Evolutionary conservation across 2,797 vertebrate species (phyloP).

Genomic region (Tokudaia muenninki): DNA sequence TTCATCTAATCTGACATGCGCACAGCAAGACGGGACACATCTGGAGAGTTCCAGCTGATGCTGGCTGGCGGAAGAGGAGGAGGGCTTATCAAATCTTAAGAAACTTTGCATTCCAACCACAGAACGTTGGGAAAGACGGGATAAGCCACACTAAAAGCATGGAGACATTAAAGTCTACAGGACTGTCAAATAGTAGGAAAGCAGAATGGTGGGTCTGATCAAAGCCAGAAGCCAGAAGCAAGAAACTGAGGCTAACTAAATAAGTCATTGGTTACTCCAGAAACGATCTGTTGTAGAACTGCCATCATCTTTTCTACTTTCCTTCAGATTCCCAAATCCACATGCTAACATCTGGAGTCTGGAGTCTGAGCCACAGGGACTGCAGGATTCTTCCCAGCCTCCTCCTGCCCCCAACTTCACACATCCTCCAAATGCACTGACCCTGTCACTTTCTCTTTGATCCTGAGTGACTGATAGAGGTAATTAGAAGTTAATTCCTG

Average conservation of each 20-base stretch:
- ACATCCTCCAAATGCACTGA: too few relatives aligned
- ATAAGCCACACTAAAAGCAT: neutral
- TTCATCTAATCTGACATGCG: neutral
- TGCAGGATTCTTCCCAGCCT: neutral
- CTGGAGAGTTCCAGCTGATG: neutral
- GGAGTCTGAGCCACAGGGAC: too few relatives aligned
- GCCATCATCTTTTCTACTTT: neutral
- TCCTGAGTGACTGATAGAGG: neutral
- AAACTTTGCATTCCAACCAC: neutral
- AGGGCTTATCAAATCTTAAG: neutral
- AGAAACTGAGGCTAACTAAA: neutral
- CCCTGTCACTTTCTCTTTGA: neutral
- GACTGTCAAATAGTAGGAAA: neutral
- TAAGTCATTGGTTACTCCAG: neutral
- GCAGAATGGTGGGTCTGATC: neutral
- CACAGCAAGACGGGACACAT: neutral
- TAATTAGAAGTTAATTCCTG: constrained; percentile 19
- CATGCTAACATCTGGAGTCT: neutral
- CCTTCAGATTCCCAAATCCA: neutral
- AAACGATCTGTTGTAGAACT: neutral
- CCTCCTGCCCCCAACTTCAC: neutral
- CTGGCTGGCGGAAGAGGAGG: neutral
- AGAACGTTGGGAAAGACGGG: neutral
- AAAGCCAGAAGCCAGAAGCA: constrained; percentile 27
- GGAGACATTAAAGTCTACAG: neutral